A percentile compares a stretch with the other conserved stretches of the same genome.
phyloP scores from a whole-genome alignment of 2,888 invertebrate species.

The Sphaeridia pumilis region DNA sequence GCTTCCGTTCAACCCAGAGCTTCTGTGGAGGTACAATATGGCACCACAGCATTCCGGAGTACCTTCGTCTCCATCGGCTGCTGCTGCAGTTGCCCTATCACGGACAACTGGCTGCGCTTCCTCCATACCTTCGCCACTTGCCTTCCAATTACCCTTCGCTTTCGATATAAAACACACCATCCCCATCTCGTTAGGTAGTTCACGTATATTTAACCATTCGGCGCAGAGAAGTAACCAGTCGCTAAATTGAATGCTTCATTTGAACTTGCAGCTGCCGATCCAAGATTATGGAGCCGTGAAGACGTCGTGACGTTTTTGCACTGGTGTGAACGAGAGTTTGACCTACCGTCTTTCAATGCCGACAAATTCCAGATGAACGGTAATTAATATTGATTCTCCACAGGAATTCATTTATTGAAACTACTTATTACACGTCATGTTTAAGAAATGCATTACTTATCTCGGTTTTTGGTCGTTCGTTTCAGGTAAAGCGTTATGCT shows the following conservation, averaged over 20 bases:
- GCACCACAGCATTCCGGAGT: constrained; percentile 47
- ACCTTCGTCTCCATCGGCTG: constrained; percentile 32
- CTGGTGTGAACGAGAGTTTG: constrained; percentile 86
- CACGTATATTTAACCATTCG: too few species aligned
- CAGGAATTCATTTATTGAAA: neutral
- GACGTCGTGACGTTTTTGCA: constrained; percentile 76
- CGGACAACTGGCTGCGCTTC: constrained; percentile 30
- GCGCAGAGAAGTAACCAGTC: too few species aligned
- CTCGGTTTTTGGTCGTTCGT: too few species aligned
- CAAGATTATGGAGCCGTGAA: constrained; percentile 78
- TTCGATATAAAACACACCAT: constrained; percentile 72
- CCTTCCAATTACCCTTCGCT: constrained; percentile 53
- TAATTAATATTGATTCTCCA: constrained; percentile 40
- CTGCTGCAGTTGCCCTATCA: constrained; percentile 30
- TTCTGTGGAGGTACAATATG: constrained; percentile 65
- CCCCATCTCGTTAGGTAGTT: constrained; percentile 56
- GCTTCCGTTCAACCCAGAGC: constrained; percentile 68
- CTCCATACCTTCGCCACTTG: constrained; percentile 42
- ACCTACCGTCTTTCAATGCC: constrained; percentile 79
- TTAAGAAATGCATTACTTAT: too few species aligned
- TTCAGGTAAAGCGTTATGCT: constrained; percentile 75
- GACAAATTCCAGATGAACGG: constrained; percentile 95
- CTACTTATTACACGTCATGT: neutral
- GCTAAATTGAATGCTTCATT: too few species aligned
- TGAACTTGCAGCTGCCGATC: constrained; percentile 64